Conservation (phyloP, 2,888 invertebrate species). For the Hydroisotoma schaefferi region DNA sequence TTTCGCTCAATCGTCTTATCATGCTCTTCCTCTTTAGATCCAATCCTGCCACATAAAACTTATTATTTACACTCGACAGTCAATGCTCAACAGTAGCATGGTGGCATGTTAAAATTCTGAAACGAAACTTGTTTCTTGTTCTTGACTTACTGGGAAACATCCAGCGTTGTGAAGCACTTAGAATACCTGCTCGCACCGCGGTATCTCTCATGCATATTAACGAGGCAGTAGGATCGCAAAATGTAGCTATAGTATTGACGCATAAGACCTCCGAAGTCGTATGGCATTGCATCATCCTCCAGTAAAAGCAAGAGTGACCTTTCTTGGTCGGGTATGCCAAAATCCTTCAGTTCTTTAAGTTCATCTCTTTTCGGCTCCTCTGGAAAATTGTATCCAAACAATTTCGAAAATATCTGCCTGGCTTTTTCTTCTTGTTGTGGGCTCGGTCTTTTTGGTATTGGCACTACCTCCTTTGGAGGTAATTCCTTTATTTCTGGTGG, state of each 20-base stretch:
- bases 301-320: constrained; percentile 15
- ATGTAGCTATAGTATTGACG: constrained; percentile 38
- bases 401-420: constrained; percentile 9
- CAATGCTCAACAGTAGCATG: not conserved
- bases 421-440: too few relatives aligned
- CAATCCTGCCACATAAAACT: constrained; percentile 15
- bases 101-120: constrained; percentile 4
- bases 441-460: too few relatives aligned
- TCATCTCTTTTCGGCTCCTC: constrained; percentile 11
- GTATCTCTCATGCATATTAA: constrained; percentile 42
- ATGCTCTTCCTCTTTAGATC: constrained; percentile 28
- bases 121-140: too few relatives aligned
- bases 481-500: too few relatives aligned
- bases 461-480: not conserved
- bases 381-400: not conserved
- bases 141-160: constrained; percentile 34
- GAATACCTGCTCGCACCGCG: constrained; percentile 18
- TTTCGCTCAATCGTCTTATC: constrained; percentile 22
- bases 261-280: constrained; percentile 39
- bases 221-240: constrained; percentile 24
- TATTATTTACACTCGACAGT: not conserved
- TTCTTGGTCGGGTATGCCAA: constrained; percentile 29
- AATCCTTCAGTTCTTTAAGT: constrained; percentile 21
- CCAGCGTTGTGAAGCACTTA: constrained; percentile 31
- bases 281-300: constrained; percentile 25